Evolutionary conservation across 2,113 vertebrate species (phyloP).

Genomic region (Varanus salvator): DNA sequence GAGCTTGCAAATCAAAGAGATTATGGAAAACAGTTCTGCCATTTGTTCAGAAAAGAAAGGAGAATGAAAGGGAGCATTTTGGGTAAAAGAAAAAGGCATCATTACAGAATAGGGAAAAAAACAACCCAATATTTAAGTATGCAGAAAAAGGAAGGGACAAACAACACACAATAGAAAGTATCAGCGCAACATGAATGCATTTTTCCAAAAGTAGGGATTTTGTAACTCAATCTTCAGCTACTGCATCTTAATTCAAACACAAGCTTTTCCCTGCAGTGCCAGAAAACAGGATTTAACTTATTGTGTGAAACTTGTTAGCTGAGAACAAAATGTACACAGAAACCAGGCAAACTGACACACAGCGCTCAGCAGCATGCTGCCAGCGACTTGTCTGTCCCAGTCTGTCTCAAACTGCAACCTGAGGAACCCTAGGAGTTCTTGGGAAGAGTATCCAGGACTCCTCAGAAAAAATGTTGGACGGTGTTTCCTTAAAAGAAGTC

Average conservation of each 20-base stretch:
- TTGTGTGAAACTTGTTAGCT: not conserved
- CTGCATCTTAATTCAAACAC: not conserved
- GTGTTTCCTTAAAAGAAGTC: no score
- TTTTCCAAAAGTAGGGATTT: slow-evolving; percentile 49
- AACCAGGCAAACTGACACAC: not conserved
- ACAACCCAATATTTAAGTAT: slow-evolving; percentile 43
- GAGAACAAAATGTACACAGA: not conserved
- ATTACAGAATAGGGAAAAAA: slow-evolving; percentile 47
- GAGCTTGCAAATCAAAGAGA: slow-evolving; percentile 66
- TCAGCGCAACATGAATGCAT: slow-evolving; percentile 43
- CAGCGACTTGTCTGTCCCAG: no score
- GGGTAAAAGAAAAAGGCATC: slow-evolving; percentile 53
- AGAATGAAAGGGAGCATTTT: slow-evolving; percentile 55
- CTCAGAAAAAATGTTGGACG: no score
- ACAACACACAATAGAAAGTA: slow-evolving; percentile 34
- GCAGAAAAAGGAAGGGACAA: slow-evolving; percentile 18
- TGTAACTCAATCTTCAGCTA: slow-evolving; percentile 23
- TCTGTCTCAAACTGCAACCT: no score
- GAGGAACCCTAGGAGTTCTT: no score
- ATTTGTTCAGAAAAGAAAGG: slow-evolving; percentile 70
- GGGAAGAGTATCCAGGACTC: no score
- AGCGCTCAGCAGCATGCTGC: no score
- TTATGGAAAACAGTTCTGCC: slow-evolving; percentile 67
- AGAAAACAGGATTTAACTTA: not conserved
- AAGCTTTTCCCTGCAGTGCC: not conserved